Evolutionary conservation across 2,113 vertebrate genomes (phyloP), one percentile per base, ranked within the genome.

Genomic region (Nicator chloris): DNA sequence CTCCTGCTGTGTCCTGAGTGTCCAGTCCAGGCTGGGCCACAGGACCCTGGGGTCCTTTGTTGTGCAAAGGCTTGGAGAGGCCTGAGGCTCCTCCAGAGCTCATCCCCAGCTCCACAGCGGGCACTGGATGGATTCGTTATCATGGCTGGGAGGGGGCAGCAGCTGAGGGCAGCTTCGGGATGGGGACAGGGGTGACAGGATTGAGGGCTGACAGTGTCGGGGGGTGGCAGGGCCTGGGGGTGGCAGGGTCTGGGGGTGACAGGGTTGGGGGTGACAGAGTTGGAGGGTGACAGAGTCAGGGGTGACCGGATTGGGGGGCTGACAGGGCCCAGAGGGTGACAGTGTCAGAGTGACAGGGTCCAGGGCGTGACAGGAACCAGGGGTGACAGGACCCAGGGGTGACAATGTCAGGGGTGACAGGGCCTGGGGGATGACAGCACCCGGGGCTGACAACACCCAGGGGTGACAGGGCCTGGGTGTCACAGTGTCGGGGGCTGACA

Each of bases 41-140:
- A 17, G 42, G 5, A 7, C 18, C 45, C 68, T 2, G 0, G 28
- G 16, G 11, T 11, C 12, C 8, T 40, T 30, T 3, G 42, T 3
- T n/a, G 60, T 13, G 60, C 60, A 7, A 21, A 35, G 16, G 30
- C 18, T 39, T 11, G 14, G 47, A 18, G 39, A 37, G 27, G 5
- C 28, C 49, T 33, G 28, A 9, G 28, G 51, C 31, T 35, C 31
- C 17, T 51, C 17, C 71, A 10, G 37, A 44, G 45, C 83, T 31
- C 53, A 8, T 4, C 31, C 33, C 6, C 51, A 76, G 44, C 61
- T 27, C 31, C 22, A 13, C 7, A 42, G 40, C 40, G 11, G 3
- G 59, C 33, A 3, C 28, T 2, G 60, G 30, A 20, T 0, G 50
- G 50, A 49, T 40, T 24, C 19, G 2, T 11, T 8, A 6, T 7